Conservation (phyloP, 1,140 invertebrate genomes). For the Brachionus rubens region DNA sequence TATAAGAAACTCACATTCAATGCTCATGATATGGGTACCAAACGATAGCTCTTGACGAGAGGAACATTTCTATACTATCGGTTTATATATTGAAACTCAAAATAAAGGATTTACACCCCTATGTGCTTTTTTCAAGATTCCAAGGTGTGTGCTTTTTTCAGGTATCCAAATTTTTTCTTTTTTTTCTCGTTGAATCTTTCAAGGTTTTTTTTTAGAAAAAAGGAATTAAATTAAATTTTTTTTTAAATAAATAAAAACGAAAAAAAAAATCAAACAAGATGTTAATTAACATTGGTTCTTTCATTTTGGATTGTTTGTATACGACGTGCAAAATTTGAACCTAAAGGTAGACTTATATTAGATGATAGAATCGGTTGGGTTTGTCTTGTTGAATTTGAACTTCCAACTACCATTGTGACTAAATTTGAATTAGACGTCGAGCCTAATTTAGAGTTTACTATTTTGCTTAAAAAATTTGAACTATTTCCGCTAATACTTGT, state of each 20-base stretch:
- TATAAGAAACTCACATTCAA: too few species aligned
- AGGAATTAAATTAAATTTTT: too few species aligned
- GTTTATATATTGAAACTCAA: too few species aligned
- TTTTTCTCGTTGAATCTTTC: too few species aligned
- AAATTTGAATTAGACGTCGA: constrained; percentile 40
- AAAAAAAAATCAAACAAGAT: neutral
- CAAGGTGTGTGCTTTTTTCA: too few species aligned
- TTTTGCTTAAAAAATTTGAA: constrained; percentile 34
- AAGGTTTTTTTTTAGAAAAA: too few species aligned
- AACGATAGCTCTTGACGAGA: too few species aligned
- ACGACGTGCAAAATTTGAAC: neutral
- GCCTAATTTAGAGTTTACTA: constrained; percentile 28
- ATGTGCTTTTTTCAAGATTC: too few species aligned
- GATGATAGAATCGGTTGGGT: neutral
- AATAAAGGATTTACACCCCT: too few species aligned
- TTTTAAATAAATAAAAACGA: neutral
- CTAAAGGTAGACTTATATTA: neutral
- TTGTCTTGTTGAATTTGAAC: neutral
- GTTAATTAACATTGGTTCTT: constrained; percentile 25
- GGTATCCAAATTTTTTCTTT: too few species aligned
- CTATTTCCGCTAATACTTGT: neutral
- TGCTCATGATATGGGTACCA: too few species aligned
- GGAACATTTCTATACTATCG: too few species aligned
- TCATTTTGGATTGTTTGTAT: constrained; percentile 25
- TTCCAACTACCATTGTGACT: constrained; percentile 2